Percentiles rank a stretch among this genome's conserved stretches.
Evolutionary conservation across 2,113 vertebrate species (phyloP).

Genomic region (Hydrolagus affinis): DNA sequence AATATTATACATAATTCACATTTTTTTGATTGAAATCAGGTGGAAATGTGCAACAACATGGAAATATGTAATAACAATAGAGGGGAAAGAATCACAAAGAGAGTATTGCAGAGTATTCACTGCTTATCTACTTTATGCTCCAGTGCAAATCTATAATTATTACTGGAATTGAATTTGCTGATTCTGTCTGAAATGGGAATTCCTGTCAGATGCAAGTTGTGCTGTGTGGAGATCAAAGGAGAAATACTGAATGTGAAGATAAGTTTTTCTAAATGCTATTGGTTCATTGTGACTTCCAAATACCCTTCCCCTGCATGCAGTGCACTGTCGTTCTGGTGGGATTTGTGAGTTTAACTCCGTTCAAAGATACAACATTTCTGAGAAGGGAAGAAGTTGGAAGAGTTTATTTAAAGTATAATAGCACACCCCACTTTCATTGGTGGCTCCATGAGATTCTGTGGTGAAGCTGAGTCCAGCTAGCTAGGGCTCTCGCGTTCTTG

Average conservation of each 20-base stretch:
- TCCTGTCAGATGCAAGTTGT: neutral
- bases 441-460: too few species aligned
- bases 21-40: constrained; percentile 27
- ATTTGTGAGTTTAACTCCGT: too few species aligned
- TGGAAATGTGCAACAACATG: constrained; percentile 19
- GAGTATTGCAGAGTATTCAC: neutral
- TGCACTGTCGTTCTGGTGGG: too few species aligned
- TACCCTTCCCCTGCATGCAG: too few species aligned
- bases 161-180: constrained; percentile 17
- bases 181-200: constrained; percentile 10
- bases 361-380: too few species aligned
- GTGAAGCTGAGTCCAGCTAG: too few species aligned
- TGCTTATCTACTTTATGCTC: constrained; percentile 6
- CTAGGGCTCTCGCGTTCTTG: too few species aligned
- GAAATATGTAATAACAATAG: constrained; percentile 14
- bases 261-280: neutral
- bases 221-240: neutral
- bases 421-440: too few species aligned
- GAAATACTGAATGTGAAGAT: neutral
- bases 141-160: constrained; percentile 6
- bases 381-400: too few species aligned
- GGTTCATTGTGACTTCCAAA: too few species aligned
- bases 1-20: constrained; percentile 10
- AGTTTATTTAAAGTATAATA: too few species aligned
- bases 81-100: neutral